These are phyloP conservation scores for Monomorium pharaonis DNA, from an alignment of 1,140 invertebrate genomes.

Conservation along the genomic window DNA sequence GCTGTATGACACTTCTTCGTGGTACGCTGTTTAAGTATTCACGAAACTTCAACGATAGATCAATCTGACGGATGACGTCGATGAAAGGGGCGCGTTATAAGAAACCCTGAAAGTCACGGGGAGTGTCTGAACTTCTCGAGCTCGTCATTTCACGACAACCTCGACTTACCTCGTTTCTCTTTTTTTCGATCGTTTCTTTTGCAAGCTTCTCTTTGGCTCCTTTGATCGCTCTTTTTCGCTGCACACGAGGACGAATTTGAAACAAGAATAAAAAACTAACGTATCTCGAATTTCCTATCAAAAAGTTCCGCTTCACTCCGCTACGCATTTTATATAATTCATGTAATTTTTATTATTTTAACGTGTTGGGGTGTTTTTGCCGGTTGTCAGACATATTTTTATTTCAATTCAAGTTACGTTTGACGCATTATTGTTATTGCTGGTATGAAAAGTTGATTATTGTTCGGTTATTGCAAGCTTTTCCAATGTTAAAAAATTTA, in stretches of 20 bases:
- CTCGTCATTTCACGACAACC: conserved; percentile 54
- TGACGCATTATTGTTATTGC: neutral
- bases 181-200: conserved; percentile 21
- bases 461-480: too few relatives aligned
- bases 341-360: neutral
- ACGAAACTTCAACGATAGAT: conserved; percentile 50
- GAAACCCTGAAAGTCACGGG: conserved; percentile 26
- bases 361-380: neutral
- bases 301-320: neutral
- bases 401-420: neutral
- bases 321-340: neutral
- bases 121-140: conserved; percentile 42
- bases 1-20: conserved; percentile 26
- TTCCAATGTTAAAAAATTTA: too few relatives aligned
- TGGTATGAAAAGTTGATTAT: too few relatives aligned
- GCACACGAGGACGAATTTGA: neutral
- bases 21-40: conserved; percentile 45
- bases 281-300: neutral
- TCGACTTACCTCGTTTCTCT: conserved; percentile 17
- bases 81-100: conserved; percentile 52
- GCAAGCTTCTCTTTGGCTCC: neutral
- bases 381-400: neutral
- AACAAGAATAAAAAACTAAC: neutral
- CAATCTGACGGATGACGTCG: conserved; percentile 53
- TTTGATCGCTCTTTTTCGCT: neutral